A percentile compares a stretch with the other conserved stretches of the same genome.
Conservation (phyloP, 2,797 vertebrate species). For the Pelodytes ibericus region DNA sequence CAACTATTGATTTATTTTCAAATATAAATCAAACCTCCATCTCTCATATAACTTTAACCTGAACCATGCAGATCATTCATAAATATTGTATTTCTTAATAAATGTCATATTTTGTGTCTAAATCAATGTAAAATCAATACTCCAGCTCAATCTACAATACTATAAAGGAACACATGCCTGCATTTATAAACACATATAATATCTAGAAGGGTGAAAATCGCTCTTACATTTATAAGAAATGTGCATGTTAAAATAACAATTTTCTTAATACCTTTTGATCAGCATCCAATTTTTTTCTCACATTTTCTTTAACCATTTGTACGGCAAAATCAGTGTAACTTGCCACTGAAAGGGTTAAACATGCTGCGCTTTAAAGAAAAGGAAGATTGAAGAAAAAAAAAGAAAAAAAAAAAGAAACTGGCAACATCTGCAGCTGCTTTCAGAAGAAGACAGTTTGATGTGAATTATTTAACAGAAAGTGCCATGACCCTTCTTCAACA, state of each 20-base stretch:
- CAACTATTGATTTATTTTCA: background rate
- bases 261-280: background rate
- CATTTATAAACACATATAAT: background rate
- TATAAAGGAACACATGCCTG: background rate
- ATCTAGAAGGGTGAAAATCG: background rate
- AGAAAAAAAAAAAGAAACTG: constrained; percentile 61
- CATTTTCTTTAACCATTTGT: background rate
- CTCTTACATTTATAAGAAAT: background rate
- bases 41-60: background rate
- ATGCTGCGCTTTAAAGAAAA: background rate
- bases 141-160: background rate
- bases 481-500: constrained; percentile 87
- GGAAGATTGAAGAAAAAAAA: background rate
- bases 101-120: too few relatives aligned
- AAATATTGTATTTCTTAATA: constrained; percentile 34
- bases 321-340: background rate
- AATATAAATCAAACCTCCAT: background rate
- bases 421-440: constrained; percentile 87
- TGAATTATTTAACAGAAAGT: constrained; percentile 90
- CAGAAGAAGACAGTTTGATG: constrained; percentile 79
- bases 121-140: background rate
- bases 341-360: constrained; percentile 14
- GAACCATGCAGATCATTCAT: constrained; percentile 14
- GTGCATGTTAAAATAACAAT: background rate
- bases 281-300: background rate